phyloP scores from a whole-genome alignment of 2,888 invertebrate genomes.

The Tinea trinotella region DNA sequence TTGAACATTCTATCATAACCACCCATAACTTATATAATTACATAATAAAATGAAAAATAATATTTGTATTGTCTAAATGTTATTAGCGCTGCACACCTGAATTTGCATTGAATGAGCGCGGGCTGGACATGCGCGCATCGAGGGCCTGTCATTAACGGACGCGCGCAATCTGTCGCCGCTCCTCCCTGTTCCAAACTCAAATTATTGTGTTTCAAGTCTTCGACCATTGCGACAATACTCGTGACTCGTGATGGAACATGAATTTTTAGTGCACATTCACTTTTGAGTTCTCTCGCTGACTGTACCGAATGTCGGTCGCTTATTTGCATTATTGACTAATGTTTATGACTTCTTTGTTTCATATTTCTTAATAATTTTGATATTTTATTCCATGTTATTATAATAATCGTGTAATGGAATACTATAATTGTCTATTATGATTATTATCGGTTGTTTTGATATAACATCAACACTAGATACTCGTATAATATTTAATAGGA shows the following conservation, averaged over 20 bases:
- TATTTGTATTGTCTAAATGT: conserved; percentile 44
- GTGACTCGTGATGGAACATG: conserved; percentile 28
- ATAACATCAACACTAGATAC: too few species aligned
- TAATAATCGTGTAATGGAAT: background rate
- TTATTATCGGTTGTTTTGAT: too few species aligned
- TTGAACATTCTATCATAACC: too few species aligned
- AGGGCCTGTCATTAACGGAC: conserved; percentile 67
- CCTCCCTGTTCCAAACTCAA: conserved; percentile 51
- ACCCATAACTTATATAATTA: too few species aligned
- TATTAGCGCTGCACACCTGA: conserved; percentile 32
- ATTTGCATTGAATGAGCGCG: conserved; percentile 68
- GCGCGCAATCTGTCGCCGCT: conserved; percentile 50
- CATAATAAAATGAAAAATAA: background rate
- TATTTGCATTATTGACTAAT: conserved; percentile 15
- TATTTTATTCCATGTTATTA: conserved; percentile 1
- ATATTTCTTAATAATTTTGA: conserved; percentile 1
- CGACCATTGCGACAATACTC: conserved; percentile 22
- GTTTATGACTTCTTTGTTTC: conserved; percentile 12
- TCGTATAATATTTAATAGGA: too few species aligned
- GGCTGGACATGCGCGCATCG: conserved; percentile 55
- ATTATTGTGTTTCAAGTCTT: conserved; percentile 51
- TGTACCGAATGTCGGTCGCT: conserved; percentile 23
- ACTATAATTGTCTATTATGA: too few species aligned
- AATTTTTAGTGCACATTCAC: conserved; percentile 21
- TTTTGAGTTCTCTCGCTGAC: conserved; percentile 19